phyloP scores from a whole-genome alignment of 2,113 vertebrate species.

The Rhineura floridana region DNA sequence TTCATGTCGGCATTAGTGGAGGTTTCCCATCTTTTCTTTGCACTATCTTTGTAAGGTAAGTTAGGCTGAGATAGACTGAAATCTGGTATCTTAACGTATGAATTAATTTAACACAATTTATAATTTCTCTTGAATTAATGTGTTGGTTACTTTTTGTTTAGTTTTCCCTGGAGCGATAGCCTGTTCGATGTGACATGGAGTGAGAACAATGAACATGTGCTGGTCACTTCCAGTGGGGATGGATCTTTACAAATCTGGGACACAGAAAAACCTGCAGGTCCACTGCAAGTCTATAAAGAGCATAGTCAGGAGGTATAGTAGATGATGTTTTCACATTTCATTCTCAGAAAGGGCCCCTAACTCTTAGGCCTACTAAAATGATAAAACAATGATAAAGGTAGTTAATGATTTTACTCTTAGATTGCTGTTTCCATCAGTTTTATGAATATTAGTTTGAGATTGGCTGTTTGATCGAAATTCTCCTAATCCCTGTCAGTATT shows the following conservation, averaged over 20 bases:
- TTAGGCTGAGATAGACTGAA: neutral
- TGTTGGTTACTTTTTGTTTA: slow-evolving; percentile 60
- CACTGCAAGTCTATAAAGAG: slow-evolving; percentile 86
- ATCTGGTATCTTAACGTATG: neutral
- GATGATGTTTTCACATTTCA: slow-evolving; percentile 64
- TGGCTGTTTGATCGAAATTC: neutral
- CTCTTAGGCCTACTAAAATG: neutral
- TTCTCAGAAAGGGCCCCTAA: neutral
- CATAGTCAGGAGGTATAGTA: slow-evolving; percentile 89
- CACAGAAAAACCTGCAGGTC: slow-evolving; percentile 81
- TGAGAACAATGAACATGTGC: slow-evolving; percentile 90
- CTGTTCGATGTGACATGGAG: slow-evolving; percentile 97
- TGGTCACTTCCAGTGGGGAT: slow-evolving; percentile 90
- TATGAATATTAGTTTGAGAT: neutral
- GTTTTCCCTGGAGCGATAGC: slow-evolving; percentile 93
- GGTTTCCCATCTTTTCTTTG: neutral
- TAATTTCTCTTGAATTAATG: slow-evolving; percentile 12
- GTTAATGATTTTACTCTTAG: neutral
- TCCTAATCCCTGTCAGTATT: neutral
- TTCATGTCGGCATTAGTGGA: neutral
- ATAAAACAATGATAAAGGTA: neutral
- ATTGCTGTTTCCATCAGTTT: neutral
- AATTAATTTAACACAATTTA: accelerated
- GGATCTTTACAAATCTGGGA: slow-evolving; percentile 96
- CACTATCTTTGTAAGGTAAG: neutral